Base-by-base conservation (phyloP, 1,140 invertebrate species). In the Microplitis demolitor region DNA sequence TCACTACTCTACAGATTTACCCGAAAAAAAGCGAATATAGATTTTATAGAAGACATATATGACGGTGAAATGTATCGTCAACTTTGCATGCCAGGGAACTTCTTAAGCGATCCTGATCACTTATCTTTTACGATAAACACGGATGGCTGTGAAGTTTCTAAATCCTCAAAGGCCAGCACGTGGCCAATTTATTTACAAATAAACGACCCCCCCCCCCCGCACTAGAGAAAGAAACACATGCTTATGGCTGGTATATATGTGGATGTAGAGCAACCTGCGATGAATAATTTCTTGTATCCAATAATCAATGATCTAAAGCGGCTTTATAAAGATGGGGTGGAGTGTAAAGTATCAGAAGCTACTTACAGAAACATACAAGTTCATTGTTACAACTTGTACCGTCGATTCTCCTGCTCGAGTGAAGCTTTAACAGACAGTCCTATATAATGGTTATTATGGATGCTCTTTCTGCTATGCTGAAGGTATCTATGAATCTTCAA, bases 171-270 rank as follows among this genome's bases (percentile, higher is more conserved):
- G 8, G 24, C 60, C 4, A 74, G 34, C 16, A 68, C 69, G 4
- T 76, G 72, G 71, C 75, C 75, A 16, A 37, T 76, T 33, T 71
- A 68, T 39, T 16, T 74, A 6, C 61, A 71, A 45, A 51, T 76
- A 34, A 76, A 76, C 69, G 75, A 76, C 75, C 6, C 68, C 64
- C 9, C 45, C 62, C 4, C 62, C 24, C 24, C 24, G 1, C 24
- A 24, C 2, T 24, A 1, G 24, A 24, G 75, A 11, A 71, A 69
- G 33, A 63, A 45, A 24, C 45, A 68, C 60, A 69, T 74, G 34
- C 37, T 74, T 3, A n/a, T 76, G 5, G 75, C 72, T 31, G 75
- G 68, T 9, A 45, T 76, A 31, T 76, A 61, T 61, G 74, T 75
- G 16, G 71, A 60, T 24, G 33, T 54, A 11, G 8, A 51, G 37